Conservation (phyloP, 2,888 invertebrate genomes). For the Chrysotoxum bicinctum region DNA sequence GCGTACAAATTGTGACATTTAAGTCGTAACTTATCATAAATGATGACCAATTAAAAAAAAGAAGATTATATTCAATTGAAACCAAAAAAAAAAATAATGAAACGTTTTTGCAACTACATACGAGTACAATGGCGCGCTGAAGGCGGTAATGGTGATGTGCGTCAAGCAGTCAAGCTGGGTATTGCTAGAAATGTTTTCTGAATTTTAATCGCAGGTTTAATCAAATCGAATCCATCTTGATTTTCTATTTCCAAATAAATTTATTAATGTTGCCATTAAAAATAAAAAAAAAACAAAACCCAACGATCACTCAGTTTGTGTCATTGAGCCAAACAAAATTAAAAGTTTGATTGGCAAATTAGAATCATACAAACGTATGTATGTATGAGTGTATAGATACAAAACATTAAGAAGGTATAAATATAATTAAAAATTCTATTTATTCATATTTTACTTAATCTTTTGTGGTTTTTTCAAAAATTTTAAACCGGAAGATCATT, state of each 20-base stretch:
- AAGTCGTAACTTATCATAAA: neutral
- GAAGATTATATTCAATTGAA: neutral
- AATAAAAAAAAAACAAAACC: neutral
- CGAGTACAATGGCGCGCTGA: neutral
- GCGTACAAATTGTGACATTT: slow-evolving; percentile 9
- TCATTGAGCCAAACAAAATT: slow-evolving; percentile 3
- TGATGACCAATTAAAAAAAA: neutral
- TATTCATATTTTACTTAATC: neutral
- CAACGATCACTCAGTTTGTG: slow-evolving; percentile 2
- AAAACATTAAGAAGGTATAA: neutral
- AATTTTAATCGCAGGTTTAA: slow-evolving; percentile 62
- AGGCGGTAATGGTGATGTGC: slow-evolving; percentile 28
- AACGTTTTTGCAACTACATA: neutral
- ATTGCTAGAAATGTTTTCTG: slow-evolving; percentile 13
- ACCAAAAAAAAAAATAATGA: neutral
- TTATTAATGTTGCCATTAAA: slow-evolving; percentile 18
- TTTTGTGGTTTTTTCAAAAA: neutral
- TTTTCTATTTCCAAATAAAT: slow-evolving; percentile 43
- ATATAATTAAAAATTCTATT: neutral
- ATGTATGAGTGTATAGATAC: neutral
- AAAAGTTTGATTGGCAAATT: slow-evolving; percentile 18
- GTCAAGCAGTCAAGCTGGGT: slow-evolving; percentile 38
- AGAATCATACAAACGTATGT: neutral
- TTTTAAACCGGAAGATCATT: slow-evolving; percentile 57
- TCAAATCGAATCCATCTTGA: slow-evolving; percentile 52